Base-by-base conservation (phyloP, 2,797 vertebrate species). In the Poecilia picta region DNA sequence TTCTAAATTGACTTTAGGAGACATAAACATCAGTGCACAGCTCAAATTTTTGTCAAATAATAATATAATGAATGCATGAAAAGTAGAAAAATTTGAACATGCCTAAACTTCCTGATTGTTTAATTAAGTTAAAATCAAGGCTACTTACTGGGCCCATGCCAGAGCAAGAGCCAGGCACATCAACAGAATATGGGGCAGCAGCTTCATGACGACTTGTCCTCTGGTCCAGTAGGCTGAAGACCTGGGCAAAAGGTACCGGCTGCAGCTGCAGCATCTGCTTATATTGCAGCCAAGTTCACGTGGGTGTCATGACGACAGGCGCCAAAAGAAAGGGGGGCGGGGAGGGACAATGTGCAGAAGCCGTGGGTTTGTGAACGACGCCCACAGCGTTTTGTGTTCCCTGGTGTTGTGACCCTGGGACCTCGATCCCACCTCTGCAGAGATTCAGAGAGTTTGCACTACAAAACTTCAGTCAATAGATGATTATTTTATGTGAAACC, bases 161-260 rank as follows among this genome's bases (percentile, higher is more conserved):
- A 94, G 62, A 25, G 81, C 87, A 66, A 94, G 71, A 25, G 83
- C 83, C 82, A 95, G 88, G 83, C 87, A 91, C 73, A 95, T 70
- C 71, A 86, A 84, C 77, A 93, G 80, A 18, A 80, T 53, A 51
- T 81, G 81, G 43, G 82, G 5, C 16, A 95, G 88, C 80, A 93
- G 89, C 89, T 87, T 94, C 94, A 95, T 96, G 83, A 28, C 83
- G 74, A 87, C 39, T 45, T 64, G 75, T 92, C 77, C 80, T 87
- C 78, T 84, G 75, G 74, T 79, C 62, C 76, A 75, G 57, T 51
- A 70, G 70, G 72, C 57, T 70, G 28, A 59, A 64, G 39, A 77
- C 73, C 23, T 45, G 75, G 53, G 70, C 53, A 28, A 66, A 76
- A 86, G 53, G 77, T 90, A 36, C 68, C 36, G 2, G 70, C n/a